These are phyloP conservation scores for Tinea semifulvella DNA, from an alignment of 2,888 invertebrate genomes.

Conservation along the genomic window DNA sequence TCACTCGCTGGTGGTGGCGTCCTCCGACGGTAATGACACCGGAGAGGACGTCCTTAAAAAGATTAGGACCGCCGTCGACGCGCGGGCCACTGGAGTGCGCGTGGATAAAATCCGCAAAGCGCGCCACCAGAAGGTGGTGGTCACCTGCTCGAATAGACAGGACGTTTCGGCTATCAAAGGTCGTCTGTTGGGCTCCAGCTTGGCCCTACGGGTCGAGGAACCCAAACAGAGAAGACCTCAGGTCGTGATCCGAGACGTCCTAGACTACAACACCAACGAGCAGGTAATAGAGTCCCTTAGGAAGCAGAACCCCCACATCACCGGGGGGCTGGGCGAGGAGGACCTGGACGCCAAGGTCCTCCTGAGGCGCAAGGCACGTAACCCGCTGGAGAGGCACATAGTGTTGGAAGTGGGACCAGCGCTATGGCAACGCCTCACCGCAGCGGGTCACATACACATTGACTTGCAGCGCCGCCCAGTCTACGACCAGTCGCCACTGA, in stretches of 20 bases:
- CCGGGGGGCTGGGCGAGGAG: neutral
- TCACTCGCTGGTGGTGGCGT: slow-evolving; percentile 14
- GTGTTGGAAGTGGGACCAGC: slow-evolving; percentile 20
- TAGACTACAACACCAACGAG: slow-evolving; percentile 16
- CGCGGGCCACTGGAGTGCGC: slow-evolving; percentile 16
- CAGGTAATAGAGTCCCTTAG: slow-evolving; percentile 15
- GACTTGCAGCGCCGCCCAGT: slow-evolving; percentile 10
- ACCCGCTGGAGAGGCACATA: slow-evolving; percentile 20
- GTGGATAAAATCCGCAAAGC: slow-evolving; percentile 19
- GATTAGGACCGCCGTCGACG: slow-evolving; percentile 17
- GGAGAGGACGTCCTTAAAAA: slow-evolving; percentile 3
- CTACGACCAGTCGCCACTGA: slow-evolving; percentile 15
- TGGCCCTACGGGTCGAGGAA: slow-evolving; percentile 14
- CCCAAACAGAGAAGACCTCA: slow-evolving; percentile 15
- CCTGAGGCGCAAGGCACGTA: slow-evolving; percentile 22
- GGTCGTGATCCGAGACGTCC: slow-evolving; percentile 15
- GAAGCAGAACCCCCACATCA: slow-evolving; percentile 17
- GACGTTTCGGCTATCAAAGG: slow-evolving; percentile 11
- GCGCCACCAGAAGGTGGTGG: slow-evolving; percentile 18
- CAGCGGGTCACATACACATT: slow-evolving; percentile 1
- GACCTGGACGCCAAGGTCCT: slow-evolving; percentile 14
- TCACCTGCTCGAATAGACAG: slow-evolving; percentile 15
- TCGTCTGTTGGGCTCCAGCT: slow-evolving; percentile 5
- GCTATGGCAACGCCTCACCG: slow-evolving; percentile 17
- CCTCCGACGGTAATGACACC: slow-evolving; percentile 5